Conservation (phyloP, 2,797 vertebrate species). For the Acridotheres tristis region DNA sequence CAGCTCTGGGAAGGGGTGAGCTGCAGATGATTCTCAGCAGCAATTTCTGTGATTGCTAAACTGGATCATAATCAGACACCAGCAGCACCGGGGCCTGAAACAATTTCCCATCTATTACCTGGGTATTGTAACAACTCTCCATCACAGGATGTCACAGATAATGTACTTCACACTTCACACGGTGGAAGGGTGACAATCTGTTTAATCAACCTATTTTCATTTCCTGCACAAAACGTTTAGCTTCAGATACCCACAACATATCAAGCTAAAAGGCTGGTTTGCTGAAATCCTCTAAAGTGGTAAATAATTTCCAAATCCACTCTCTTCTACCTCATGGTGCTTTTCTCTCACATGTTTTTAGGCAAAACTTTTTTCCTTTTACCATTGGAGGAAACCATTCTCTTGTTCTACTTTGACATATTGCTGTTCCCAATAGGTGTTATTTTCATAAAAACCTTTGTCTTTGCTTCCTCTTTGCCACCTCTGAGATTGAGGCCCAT, state of each 20-base stretch:
- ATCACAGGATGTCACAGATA: background rate
- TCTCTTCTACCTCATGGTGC: background rate
- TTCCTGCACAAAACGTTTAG: background rate
- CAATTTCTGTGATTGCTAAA: conserved; percentile 47
- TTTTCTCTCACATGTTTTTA: background rate
- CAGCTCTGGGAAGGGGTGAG: background rate
- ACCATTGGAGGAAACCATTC: background rate
- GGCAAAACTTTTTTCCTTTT: background rate
- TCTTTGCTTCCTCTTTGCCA: background rate
- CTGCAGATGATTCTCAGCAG: conserved; percentile 12
- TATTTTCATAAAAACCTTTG: background rate
- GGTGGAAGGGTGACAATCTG: background rate
- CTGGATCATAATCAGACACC: conserved; percentile 10
- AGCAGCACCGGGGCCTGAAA: conserved; percentile 12
- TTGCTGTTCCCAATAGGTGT: background rate
- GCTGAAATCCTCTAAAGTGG: background rate
- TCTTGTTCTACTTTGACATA: background rate
- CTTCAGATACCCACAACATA: background rate
- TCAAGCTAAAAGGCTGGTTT: background rate
- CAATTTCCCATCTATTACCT: conserved; percentile 39
- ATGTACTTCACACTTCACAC: background rate
- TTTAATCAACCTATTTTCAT: conserved; percentile 41
- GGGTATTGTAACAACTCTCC: background rate
- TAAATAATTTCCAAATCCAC: background rate
- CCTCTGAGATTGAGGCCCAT: background rate